Evolutionary conservation across 2,113 vertebrate genomes (phyloP).

Genomic region (Tricholaema leucomelas): DNA sequence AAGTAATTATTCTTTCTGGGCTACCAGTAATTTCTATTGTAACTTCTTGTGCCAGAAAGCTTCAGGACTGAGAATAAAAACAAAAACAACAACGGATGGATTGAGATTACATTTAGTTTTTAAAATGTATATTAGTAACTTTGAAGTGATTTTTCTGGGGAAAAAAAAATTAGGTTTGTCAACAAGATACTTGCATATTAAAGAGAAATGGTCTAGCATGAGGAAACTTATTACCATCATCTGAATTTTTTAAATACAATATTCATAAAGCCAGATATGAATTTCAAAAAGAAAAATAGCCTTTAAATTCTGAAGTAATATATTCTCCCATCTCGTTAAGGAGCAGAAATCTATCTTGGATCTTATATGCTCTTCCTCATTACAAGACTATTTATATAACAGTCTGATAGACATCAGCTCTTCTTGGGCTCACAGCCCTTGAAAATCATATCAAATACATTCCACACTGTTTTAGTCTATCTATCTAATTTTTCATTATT

Average conservation of each 20-base stretch:
- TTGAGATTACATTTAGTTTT: neutral
- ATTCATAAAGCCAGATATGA: conserved; percentile 54
- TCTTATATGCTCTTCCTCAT: conserved; percentile 43
- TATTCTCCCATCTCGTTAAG: conserved; percentile 56
- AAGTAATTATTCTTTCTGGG: neutral
- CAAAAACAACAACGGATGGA: neutral
- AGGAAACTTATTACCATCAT: conserved; percentile 14
- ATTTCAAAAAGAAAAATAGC: conserved; percentile 58
- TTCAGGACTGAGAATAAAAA: neutral
- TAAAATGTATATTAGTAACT: neutral
- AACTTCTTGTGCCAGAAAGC: neutral
- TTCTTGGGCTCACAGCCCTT: conserved; percentile 27
- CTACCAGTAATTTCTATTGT: neutral
- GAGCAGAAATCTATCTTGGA: conserved; percentile 45
- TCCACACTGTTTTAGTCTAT: neutral
- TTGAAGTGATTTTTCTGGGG: neutral
- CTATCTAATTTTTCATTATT: conserved; percentile 54
- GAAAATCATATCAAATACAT: conserved; percentile 36
- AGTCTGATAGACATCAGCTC: conserved; percentile 25
- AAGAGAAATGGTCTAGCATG: neutral
- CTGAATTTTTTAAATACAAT: conserved; percentile 36
- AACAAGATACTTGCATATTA: neutral
- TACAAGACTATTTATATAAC: conserved; percentile 57
- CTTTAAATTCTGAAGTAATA: conserved; percentile 53
- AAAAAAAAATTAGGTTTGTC: conserved; percentile 43